phyloP scores from a whole-genome alignment of 2,797 vertebrate species.

The Macrochelys suwanniensis region DNA sequence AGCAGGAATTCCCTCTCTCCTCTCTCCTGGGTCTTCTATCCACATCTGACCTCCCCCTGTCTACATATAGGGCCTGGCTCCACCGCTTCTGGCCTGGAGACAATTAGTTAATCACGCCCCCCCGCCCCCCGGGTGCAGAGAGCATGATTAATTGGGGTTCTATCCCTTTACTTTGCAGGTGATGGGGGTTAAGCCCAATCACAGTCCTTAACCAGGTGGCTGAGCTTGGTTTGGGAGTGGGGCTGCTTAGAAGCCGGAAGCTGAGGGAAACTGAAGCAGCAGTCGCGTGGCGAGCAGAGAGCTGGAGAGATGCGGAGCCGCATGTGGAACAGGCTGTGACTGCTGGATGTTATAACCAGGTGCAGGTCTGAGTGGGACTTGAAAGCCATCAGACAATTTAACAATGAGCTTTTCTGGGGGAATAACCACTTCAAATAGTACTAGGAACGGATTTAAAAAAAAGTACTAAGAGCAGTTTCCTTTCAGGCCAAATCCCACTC shows the following conservation, averaged over 20 bases:
- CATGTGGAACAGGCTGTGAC: not conserved
- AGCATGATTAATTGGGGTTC: no score
- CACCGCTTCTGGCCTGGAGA: no score
- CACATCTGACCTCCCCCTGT: no score
- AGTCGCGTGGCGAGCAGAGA: not conserved
- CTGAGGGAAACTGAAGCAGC: not conserved
- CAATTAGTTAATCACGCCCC: no score
- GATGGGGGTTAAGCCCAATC: no score
- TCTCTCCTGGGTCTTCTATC: not conserved
- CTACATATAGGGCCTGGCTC: not conserved
- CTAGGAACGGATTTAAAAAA: accelerated
- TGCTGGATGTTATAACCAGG: not conserved
- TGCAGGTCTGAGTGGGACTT: not conserved
- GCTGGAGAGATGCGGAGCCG: not conserved
- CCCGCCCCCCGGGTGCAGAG: no score
- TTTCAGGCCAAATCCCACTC: not conserved
- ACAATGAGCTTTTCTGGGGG: not conserved
- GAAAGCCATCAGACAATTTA: not conserved
- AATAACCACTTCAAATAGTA: not conserved
- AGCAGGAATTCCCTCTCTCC: no score
- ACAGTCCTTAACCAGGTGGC: no score
- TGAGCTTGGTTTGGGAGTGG: no score
- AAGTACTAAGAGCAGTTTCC: not conserved
- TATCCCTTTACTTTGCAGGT: no score
- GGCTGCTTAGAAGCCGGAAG: not conserved